Base-by-base conservation (phyloP, 2,888 invertebrate genomes). In the Eremobia ochroleuca region DNA sequence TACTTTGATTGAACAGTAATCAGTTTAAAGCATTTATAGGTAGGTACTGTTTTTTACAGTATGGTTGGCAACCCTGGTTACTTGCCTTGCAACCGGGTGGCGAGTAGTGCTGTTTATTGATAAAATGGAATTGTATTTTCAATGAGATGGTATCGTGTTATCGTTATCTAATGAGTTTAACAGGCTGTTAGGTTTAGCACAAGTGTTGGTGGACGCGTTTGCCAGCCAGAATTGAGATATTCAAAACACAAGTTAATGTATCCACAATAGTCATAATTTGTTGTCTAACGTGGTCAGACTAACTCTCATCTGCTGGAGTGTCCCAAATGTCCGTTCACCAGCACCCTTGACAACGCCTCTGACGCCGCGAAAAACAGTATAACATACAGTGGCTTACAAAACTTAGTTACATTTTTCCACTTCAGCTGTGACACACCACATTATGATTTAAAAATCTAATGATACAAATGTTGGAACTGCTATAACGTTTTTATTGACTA, bases 111-210 rank as follows among this genome's bases (percentile, higher is more conserved):
- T 66, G 59, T 68, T 70, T 73, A 69, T 74, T 79, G 79, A 78
- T 85, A 37, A 65, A 84, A 55, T 73, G 21, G 34, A 73, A 73
- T 84, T 70, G 65, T 79, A 18, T 61, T 70, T 55, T 52, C 49
- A 66, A 82, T 59, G 75, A 59, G 58, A 78, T 81, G 28, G 34
- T 65, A 81, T 65, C 58, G 31, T 62, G 43, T 25, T 49, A 59
- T 34, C 46, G 11, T 74, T 81, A 59, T 74, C 40, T 66, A 43
- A 82, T 79, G 28, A 59, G n/a, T 76, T 49, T 61, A 28, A n/a
- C 25, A 0, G 46, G 81, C 43, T 46, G 55, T 59, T 65, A 25
- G 65, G 25, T 15, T 40, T 65, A 34, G 28, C 21, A 49, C 55
- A 37, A 62, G n/a, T 25, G 18, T 55, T 70, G 18, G 25, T 21